These are phyloP conservation scores for Hermaeophaga mercurialis DNA, from an alignment of 2,888 invertebrate genomes.

Conservation along the genomic window DNA sequence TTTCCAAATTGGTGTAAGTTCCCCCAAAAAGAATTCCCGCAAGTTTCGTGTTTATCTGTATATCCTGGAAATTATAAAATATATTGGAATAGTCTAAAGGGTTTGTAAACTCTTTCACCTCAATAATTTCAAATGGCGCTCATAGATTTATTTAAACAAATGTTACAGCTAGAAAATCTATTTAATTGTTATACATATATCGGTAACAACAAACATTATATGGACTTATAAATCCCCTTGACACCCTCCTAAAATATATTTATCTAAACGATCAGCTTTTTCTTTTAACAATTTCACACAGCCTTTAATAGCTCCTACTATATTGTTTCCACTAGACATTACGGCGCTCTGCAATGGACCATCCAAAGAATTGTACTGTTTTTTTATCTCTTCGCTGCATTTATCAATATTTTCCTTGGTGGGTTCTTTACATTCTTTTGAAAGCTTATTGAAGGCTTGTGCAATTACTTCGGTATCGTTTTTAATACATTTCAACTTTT, in stretches of 20 bases:
- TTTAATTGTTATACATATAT: too few species aligned
- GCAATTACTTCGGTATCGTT: not conserved
- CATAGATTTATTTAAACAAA: too few species aligned
- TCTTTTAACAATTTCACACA: slow-evolving; percentile 13
- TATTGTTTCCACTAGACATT: not conserved
- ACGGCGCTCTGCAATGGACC: not conserved
- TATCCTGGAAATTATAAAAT: too few species aligned
- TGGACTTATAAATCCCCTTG: not conserved
- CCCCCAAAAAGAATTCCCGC: too few species aligned
- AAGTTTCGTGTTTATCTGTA: too few species aligned
- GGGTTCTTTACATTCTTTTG: slow-evolving; percentile 25
- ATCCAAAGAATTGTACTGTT: not conserved
- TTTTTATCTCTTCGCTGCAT: slow-evolving; percentile 14
- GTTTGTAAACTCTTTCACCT: too few species aligned
- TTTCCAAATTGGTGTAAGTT: too few species aligned
- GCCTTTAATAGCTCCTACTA: not conserved
- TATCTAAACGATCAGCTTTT: slow-evolving; percentile 20
- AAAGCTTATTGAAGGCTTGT: slow-evolving; percentile 11
- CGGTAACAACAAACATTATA: too few species aligned
- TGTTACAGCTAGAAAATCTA: too few species aligned
- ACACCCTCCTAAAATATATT: slow-evolving; percentile 33
- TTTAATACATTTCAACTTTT: slow-evolving; percentile 16
- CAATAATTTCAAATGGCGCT: too few species aligned
- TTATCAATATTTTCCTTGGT: slow-evolving; percentile 15
- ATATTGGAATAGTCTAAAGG: too few species aligned